Conservation (phyloP, 2,113 vertebrate genomes). For the Gasterosteus aculeatus region DNA sequence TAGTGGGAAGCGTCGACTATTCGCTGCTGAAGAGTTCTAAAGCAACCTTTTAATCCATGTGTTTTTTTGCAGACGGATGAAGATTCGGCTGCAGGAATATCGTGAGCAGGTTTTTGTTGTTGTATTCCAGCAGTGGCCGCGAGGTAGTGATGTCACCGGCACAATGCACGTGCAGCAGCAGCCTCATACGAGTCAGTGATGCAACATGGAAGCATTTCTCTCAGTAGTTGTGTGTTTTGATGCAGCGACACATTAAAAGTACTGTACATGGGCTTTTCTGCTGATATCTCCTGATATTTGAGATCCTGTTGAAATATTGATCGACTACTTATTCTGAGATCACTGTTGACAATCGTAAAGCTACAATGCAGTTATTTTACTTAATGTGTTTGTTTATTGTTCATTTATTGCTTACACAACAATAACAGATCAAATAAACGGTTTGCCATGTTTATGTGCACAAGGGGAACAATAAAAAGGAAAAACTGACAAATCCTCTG, state of each 20-base stretch:
- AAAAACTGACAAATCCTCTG: neutral
- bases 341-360: neutral
- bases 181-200: neutral
- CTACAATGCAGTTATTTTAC: neutral
- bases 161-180: neutral
- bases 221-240: constrained; percentile 24
- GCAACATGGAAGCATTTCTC: constrained; percentile 7
- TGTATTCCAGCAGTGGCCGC: neutral
- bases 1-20: neutral
- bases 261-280: constrained; percentile 21
- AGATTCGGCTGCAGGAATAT: neutral
- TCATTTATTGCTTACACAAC: neutral
- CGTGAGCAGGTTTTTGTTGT: neutral
- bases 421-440: neutral
- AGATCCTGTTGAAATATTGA: neutral
- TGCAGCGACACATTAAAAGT: neutral
- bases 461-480: neutral
- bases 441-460: neutral
- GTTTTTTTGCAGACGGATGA: neutral
- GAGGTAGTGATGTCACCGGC: neutral
- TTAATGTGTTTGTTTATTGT: neutral
- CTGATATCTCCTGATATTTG: neutral
- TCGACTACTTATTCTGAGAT: neutral
- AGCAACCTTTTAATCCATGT: neutral
- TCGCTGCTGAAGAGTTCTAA: neutral